phyloP scores from a whole-genome alignment of 2,888 invertebrate species.

The Archips crataeganus region DNA sequence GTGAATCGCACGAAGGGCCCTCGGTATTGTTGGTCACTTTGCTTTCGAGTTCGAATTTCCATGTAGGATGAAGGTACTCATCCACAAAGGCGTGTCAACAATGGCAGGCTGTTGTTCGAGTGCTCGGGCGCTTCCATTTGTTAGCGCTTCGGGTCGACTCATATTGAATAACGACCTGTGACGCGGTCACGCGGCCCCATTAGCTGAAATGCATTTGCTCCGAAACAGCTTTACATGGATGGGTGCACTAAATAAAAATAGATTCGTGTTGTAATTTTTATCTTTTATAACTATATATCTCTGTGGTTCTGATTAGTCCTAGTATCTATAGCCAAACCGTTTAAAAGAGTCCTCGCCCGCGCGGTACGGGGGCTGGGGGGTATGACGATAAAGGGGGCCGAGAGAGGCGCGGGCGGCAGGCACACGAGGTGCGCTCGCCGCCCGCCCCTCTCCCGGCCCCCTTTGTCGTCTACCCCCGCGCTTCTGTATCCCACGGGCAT shows the following conservation, averaged over 20 bases:
- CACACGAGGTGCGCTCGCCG: too few species aligned
- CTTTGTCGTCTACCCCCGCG: too few species aligned
- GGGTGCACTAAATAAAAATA: neutral
- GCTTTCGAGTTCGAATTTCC: constrained; percentile 22
- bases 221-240: neutral
- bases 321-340: too few species aligned
- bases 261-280: neutral
- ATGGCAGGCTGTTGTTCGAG: neutral
- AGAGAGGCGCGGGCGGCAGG: too few species aligned
- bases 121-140: constrained; percentile 48
- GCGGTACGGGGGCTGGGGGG: too few species aligned
- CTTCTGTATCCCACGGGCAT: too few species aligned
- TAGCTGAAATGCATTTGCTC: constrained; percentile 12
- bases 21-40: constrained; percentile 20
- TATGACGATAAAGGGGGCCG: too few species aligned
- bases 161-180: constrained; percentile 62
- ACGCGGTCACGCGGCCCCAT: constrained; percentile 29
- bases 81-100: constrained; percentile 23
- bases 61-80: constrained; percentile 13
- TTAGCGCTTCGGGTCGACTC: constrained; percentile 55
- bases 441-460: too few species aligned
- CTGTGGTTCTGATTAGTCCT: too few species aligned
- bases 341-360: too few species aligned
- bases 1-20: constrained; percentile 11
- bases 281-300: neutral